Evolutionary conservation across 2,113 vertebrate species (phyloP).

Genomic region (Pogonocichla stellata): DNA sequence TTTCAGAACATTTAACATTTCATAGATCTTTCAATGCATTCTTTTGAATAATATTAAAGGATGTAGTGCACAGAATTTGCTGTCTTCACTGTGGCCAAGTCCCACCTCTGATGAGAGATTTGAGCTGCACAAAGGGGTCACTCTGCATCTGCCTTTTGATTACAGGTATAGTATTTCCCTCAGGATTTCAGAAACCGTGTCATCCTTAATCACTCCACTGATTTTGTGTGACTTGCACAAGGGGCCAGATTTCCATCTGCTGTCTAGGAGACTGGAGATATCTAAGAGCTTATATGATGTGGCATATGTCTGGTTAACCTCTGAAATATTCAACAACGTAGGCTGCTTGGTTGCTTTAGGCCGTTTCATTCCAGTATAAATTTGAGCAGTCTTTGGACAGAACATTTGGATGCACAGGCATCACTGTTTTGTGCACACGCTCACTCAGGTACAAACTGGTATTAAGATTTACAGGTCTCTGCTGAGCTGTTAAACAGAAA

Average conservation of each 20-base stretch:
- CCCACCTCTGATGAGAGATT: neutral
- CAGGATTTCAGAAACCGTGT: neutral
- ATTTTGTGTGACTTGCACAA: neutral
- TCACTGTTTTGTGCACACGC: neutral
- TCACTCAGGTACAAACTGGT: neutral
- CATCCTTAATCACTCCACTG: neutral
- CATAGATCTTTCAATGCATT: neutral
- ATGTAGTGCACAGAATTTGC: neutral
- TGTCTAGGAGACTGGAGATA: neutral
- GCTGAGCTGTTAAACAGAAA: neutral
- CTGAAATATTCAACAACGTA: neutral
- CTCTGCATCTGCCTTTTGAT: neutral
- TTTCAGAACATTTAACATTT: neutral
- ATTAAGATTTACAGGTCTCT: neutral
- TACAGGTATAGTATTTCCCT: neutral
- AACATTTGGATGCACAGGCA: neutral
- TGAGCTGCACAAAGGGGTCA: neutral
- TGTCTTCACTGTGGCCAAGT: neutral
- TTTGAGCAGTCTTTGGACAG: neutral
- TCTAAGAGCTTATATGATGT: neutral
- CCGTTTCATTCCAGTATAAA: neutral
- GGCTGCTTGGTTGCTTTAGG: neutral
- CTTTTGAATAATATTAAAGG: neutral
- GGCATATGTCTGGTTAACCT: neutral
- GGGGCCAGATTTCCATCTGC: neutral